Evolutionary conservation across 2,113 vertebrate species (phyloP).

Genomic region (Nothoprocta perdicaria): DNA sequence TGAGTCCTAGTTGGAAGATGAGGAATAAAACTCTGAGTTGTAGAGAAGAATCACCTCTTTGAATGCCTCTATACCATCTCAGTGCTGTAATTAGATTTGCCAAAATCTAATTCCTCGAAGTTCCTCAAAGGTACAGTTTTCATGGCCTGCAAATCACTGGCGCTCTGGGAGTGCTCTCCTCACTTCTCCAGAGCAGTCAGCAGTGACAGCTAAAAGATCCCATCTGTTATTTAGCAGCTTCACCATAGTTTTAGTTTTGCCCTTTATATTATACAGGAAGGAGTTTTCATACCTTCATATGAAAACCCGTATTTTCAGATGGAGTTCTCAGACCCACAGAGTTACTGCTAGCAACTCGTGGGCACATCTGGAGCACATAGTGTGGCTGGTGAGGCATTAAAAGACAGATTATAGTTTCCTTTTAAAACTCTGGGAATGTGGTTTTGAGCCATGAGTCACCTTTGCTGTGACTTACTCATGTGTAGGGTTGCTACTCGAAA

Average conservation of each 20-base stretch:
- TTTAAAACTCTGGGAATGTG: slow-evolving; percentile 15
- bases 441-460: background rate
- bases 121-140: background rate
- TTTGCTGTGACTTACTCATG: background rate
- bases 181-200: background rate
- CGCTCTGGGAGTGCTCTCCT: background rate
- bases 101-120: too few species aligned
- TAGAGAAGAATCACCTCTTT: background rate
- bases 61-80: background rate
- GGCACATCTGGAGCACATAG: background rate
- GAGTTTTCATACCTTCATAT: background rate
- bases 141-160: background rate
- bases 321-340: background rate
- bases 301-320: background rate
- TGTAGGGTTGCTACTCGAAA: slow-evolving; percentile 19
- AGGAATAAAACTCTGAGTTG: background rate
- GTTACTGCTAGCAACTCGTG: background rate
- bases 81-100: background rate
- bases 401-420: slow-evolving; percentile 27
- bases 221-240: slow-evolving; percentile 36
- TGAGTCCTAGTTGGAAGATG: background rate
- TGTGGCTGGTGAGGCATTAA: slow-evolving; percentile 25
- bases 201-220: slow-evolving; percentile 10
- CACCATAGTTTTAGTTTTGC: slow-evolving; percentile 19
- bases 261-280: background rate